Percentiles rank a stretch among this genome's conserved stretches.
phyloP scores from a whole-genome alignment of 2,113 vertebrate genomes.

The Egretta garzetta region DNA sequence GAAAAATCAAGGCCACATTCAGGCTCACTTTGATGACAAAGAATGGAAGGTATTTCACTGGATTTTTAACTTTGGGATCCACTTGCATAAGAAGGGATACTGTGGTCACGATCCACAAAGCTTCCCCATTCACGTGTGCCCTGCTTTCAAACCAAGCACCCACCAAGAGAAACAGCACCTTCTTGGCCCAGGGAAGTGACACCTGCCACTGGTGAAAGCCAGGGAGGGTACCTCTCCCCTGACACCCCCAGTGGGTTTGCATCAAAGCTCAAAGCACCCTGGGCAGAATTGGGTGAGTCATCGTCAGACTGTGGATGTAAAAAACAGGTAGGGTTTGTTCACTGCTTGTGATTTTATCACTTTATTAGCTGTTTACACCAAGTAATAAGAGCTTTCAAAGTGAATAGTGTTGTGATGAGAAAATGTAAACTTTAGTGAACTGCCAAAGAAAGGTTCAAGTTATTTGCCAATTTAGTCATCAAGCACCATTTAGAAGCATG shows the following conservation, averaged over 20 bases:
- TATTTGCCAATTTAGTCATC: not conserved
- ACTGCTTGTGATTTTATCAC: not conserved
- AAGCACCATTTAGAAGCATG: not conserved
- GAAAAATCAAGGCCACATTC: accelerated
- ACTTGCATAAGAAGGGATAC: not conserved
- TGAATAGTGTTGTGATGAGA: not conserved
- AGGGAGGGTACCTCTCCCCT: not conserved
- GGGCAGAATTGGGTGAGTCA: not conserved
- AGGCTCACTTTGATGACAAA: not conserved
- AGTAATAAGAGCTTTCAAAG: not conserved
- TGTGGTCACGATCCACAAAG: not conserved
- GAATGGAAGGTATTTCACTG: not conserved
- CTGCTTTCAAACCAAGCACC: not conserved
- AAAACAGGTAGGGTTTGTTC: not conserved
- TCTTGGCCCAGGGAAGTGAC: not conserved
- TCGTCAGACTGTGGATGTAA: not conserved
- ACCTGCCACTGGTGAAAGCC: not conserved
- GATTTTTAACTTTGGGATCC: not conserved
- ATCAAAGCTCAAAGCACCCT: not conserved
- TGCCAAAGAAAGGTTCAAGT: not conserved
- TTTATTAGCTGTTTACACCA: not conserved
- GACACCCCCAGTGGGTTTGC: not conserved
- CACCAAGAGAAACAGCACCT: not conserved
- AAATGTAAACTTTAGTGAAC: not conserved
- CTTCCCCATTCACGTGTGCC: not conserved